These are phyloP conservation scores for Lacerta bilineata DNA, from an alignment of 2,797 vertebrate genomes.

Conservation along the genomic window DNA sequence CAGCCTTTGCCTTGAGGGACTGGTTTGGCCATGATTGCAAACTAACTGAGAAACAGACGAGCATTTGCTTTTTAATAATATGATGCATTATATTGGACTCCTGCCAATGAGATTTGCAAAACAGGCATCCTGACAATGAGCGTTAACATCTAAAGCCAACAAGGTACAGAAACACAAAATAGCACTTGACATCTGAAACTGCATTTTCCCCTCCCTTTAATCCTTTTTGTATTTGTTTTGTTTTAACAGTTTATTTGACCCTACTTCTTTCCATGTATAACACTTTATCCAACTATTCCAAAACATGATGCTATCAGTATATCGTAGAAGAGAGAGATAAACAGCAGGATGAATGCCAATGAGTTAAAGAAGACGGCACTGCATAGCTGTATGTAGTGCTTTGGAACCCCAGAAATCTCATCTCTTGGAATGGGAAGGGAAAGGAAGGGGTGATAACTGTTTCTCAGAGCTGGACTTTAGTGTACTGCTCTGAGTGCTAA, in stretches of 20 bases:
- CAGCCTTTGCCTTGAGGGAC: not conserved
- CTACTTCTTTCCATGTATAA: not conserved
- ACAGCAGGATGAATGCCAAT: too few relatives aligned
- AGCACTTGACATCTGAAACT: not conserved
- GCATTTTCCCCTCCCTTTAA: not conserved
- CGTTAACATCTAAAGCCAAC: not conserved
- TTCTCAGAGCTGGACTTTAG: not conserved
- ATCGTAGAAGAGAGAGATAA: not conserved
- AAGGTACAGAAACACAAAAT: not conserved
- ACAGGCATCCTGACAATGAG: not conserved
- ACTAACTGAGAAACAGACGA: not conserved
- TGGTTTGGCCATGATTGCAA: not conserved
- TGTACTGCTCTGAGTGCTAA: not conserved
- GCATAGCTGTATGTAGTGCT: not conserved
- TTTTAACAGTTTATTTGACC: not conserved
- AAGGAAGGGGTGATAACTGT: not conserved
- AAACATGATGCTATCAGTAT: not conserved
- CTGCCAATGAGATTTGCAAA: not conserved
- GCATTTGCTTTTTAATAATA: slow-evolving; percentile 2
- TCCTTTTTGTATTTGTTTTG: not conserved
- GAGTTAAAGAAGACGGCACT: not conserved
- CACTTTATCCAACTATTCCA: not conserved
- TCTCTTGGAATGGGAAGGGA: too few relatives aligned
- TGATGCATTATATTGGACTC: not conserved
- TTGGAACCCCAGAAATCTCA: not conserved